Evolutionary conservation across 2,113 vertebrate species (phyloP).

Genomic region (Kryptolebias marmoratus): DNA sequence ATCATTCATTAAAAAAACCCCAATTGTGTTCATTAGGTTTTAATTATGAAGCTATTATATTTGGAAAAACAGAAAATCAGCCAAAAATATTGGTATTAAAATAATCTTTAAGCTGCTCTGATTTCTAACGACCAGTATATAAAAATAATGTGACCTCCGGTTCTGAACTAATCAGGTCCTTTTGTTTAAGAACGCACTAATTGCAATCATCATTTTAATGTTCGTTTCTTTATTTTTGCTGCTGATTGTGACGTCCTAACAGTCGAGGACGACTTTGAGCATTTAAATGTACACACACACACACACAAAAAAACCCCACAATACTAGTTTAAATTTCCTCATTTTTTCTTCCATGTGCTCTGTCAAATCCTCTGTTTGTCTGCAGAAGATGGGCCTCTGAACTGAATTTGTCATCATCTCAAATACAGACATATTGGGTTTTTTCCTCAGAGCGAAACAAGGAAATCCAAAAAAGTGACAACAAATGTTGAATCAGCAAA

Average conservation of each 20-base stretch:
- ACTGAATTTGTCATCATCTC: background rate
- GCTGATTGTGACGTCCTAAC: conserved; percentile 6
- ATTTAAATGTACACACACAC: background rate
- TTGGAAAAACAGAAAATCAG: no score
- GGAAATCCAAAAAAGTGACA: conserved; percentile 1
- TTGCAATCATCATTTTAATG: conserved; percentile 18
- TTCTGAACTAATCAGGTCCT: background rate
- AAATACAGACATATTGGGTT: background rate
- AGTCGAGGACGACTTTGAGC: background rate
- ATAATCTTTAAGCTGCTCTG: no score
- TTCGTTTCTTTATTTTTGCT: background rate
- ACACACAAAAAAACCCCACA: background rate
- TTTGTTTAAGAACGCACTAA: conserved; percentile 4
- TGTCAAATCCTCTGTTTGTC: no score
- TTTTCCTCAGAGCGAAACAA: background rate
- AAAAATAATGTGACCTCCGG: no score
- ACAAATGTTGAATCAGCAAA: conserved; percentile 15
- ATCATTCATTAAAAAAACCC: no score
- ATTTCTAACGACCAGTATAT: no score
- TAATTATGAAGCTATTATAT: no score
- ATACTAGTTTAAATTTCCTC: background rate
- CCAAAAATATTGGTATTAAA: no score
- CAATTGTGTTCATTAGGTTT: no score
- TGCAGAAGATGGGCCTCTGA: background rate
- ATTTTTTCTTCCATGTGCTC: no score